Base-by-base conservation (phyloP, 2,888 invertebrate genomes). In the Electrophaes corylata region DNA sequence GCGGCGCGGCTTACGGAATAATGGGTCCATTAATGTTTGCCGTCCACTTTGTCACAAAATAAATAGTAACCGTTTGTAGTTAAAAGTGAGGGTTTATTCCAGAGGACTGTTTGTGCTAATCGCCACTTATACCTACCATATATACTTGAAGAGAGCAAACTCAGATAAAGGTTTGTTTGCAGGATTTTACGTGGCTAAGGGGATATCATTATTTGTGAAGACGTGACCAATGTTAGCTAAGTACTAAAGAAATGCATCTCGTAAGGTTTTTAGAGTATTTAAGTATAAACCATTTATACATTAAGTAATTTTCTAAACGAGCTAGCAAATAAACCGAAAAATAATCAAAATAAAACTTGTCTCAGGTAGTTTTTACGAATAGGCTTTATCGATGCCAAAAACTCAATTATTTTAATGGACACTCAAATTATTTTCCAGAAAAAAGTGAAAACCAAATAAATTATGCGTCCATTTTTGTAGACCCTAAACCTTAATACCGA, bases 11-110 rank as follows among this genome's bases (percentile, higher is more conserved):
- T 40, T 60, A 62, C 49, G 44, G 48, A 61, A 57, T 62, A 66
- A 66, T 66, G 57, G 56, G 33, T 50, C 56, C 57, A 63, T 66
- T 64, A 64, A 57, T 62, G 40, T 62, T 66, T 64, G 60, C 61
- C 48, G 45, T 57, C 50, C 62, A 60, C 64, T 63, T 60, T 57
- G 47, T 23, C 58, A 45, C 52, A 33, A 39, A 48, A 48, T 52
- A 52, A 43, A 52, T 12, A 47, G 20, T 29, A 51, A 12, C n/a
- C 31, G 39, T 26, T 39, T 53, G 46, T 35, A 19, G 60, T 50
- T 64, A 58, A 60, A 64, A 62, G 52, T 43, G 45, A 46, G 60
- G 52, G 40, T 49, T 51, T 44, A 48, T 43, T 45, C 29, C 26
- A 8, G 53, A 57, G 48, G 44, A 26, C 45, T 62, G 64, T 60